Conservation (phyloP, 1,140 invertebrate genomes). For the Diorhabda sublineata region DNA sequence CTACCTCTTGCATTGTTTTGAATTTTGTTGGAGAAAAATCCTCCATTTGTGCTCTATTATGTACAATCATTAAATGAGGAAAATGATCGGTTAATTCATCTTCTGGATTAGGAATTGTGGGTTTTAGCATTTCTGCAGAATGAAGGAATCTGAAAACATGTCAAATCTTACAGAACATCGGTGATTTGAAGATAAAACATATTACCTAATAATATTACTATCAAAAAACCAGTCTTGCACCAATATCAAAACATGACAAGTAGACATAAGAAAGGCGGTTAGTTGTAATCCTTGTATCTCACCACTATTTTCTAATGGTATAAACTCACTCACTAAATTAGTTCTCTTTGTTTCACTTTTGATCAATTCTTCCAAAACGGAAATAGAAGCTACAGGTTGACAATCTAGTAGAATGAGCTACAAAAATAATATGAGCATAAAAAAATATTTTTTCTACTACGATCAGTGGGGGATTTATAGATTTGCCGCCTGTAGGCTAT, state of each 20-base stretch:
- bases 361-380: slow-evolving; percentile 55
- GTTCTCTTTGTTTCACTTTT: slow-evolving; percentile 54
- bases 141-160: slow-evolving; percentile 65
- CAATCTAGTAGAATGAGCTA: slow-evolving; percentile 59
- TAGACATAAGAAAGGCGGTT: slow-evolving; percentile 76
- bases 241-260: slow-evolving; percentile 84
- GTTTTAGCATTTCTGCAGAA: slow-evolving; percentile 83
- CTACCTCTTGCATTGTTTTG: slow-evolving; percentile 60
- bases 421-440: slow-evolving; percentile 4
- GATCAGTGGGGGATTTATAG: too few relatives aligned
- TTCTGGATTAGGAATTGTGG: slow-evolving; percentile 63
- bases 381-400: slow-evolving; percentile 59
- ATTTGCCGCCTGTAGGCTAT: too few relatives aligned
- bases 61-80: slow-evolving; percentile 72
- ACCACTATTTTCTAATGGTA: slow-evolving; percentile 59
- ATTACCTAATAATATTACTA: slow-evolving; percentile 63
- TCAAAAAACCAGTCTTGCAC: slow-evolving; percentile 85
- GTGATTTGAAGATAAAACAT: background rate
- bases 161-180: background rate
- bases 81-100: slow-evolving; percentile 66
- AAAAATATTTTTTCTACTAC: too few relatives aligned
- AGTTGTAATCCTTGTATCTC: slow-evolving; percentile 75
- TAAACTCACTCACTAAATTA: slow-evolving; percentile 53
- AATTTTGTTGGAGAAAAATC: slow-evolving; percentile 66
- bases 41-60: slow-evolving; percentile 67